Percentiles rank a stretch among this genome's conserved stretches.
Evolutionary conservation across 2,888 invertebrate genomes (phyloP).

Genomic region (Hypomecis atomaria): DNA sequence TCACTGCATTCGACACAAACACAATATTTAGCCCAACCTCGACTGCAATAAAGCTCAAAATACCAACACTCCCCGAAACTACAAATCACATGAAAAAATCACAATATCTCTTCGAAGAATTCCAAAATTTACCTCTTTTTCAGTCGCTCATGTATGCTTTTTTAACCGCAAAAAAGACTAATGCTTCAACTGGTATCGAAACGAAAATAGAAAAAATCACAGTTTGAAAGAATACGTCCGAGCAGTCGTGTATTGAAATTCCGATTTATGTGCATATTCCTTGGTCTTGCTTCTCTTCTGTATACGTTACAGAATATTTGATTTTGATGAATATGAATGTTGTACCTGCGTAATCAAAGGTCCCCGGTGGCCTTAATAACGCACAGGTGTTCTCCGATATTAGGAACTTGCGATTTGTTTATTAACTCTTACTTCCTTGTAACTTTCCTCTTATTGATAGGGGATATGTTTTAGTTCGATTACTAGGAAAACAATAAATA

Average conservation of each 20-base stretch:
- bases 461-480: too few species aligned
- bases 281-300: conserved; percentile 21
- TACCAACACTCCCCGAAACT: conserved; percentile 13
- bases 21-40: conserved; percentile 16
- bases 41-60: conserved; percentile 30
- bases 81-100: conserved; percentile 49
- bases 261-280: conserved; percentile 35
- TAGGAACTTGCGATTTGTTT: conserved; percentile 9
- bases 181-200: conserved; percentile 22
- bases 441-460: not conserved
- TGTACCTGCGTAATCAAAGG: conserved; percentile 23
- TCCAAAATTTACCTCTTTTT: conserved; percentile 20
- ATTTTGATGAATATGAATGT: conserved; percentile 32
- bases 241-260: conserved; percentile 26
- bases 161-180: conserved; percentile 24
- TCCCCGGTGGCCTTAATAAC: conserved; percentile 8
- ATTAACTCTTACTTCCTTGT: conserved; percentile 7
- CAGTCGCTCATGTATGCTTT: conserved; percentile 12
- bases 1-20: conserved; percentile 30
- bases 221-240: conserved; percentile 27
- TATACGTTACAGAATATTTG: conserved; percentile 33
- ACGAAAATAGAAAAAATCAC: conserved; percentile 28
- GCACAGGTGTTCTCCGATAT: conserved; percentile 14
- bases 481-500: too few species aligned
- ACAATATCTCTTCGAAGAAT: conserved; percentile 39